Evolutionary conservation across 2,888 invertebrate species (phyloP), one percentile per base, ranked within the genome.

Genomic region (Aphidius colemani): DNA sequence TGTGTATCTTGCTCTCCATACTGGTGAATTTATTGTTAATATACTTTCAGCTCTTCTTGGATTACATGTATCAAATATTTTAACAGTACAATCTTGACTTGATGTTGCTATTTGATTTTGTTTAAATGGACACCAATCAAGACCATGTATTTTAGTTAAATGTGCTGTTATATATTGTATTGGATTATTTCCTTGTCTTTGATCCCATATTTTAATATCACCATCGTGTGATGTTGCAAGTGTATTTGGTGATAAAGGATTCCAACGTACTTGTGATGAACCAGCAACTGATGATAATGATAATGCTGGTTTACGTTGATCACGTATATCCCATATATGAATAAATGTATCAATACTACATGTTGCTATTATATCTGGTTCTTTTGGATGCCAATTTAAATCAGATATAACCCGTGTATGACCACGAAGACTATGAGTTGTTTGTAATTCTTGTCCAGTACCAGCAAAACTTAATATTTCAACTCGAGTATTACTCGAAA

Each of bases 171-270:
- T 94, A 74, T 96, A 97, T 78, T 95, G 94, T 4, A 95, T 88
- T 0, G 97, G 96, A 60, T 91, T 87, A 57, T 90, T 89, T 67
- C 91, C 88, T 84, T 96, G 96, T 68, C 97, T 86, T 71, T 93
- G 92, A 82, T 98, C 98, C 97, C 97, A 98, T 70, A 98, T 89
- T 81, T 96, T 91, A 5, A 98, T 89, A 83, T 97, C 97, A 3
- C 96, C 96, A 79, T 97, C 96, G 82, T 98, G 97, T 6, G 96
- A 94, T 53, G 97, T 96, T 2, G 97, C 97, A 69, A 98, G 85
- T 68, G 94, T 85, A 79, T 96, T 87, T 0, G 90, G 86, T 2
- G 92, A 91, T 58, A 94, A 87, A 75, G 92, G 90, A 80, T 96
- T 96, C 92, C 97, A 98, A 75, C 95, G 90, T 1, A 97, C 96